phyloP scores from a whole-genome alignment of 2,888 invertebrate species.

The Sthenelais limicola region DNA sequence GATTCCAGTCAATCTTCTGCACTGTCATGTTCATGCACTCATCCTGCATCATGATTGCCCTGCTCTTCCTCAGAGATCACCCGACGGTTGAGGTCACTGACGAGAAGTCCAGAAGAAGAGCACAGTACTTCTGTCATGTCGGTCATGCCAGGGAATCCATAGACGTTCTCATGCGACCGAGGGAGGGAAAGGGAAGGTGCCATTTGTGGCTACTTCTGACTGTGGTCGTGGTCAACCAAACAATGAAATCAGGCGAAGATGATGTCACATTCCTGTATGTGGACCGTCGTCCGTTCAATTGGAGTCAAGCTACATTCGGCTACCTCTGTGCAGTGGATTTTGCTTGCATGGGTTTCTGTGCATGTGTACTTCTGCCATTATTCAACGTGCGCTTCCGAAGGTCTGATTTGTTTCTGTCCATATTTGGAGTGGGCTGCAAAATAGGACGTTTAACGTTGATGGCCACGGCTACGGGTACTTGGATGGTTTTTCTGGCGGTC shows the following conservation, averaged over 20 bases:
- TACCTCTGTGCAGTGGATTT: slow-evolving; percentile 75
- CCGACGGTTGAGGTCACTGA: slow-evolving; percentile 12
- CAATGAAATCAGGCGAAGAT: slow-evolving; percentile 79
- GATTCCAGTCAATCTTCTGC: slow-evolving; percentile 70
- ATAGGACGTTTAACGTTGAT: slow-evolving; percentile 66
- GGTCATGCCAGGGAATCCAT: slow-evolving; percentile 49
- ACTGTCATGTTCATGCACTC: slow-evolving; percentile 64
- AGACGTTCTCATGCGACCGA: slow-evolving; percentile 52
- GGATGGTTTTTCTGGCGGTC: slow-evolving; percentile 66
- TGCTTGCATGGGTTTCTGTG: slow-evolving; percentile 75
- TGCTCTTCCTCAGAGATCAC: slow-evolving; percentile 57
- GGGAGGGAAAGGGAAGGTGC: slow-evolving; percentile 51
- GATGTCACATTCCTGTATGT: slow-evolving; percentile 84
- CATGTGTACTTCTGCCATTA: slow-evolving; percentile 67
- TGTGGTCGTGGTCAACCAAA: slow-evolving; percentile 42
- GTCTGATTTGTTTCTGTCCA: slow-evolving; percentile 67
- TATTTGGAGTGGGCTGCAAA: slow-evolving; percentile 71
- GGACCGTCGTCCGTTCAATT: slow-evolving; percentile 79
- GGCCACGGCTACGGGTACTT: slow-evolving; percentile 64
- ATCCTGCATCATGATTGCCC: slow-evolving; percentile 68
- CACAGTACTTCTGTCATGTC: slow-evolving; percentile 37
- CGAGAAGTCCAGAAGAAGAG: slow-evolving; percentile 11
- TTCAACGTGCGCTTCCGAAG: slow-evolving; percentile 53
- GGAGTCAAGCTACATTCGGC: slow-evolving; percentile 81
- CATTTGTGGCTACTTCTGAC: slow-evolving; percentile 52